Evolutionary conservation across 2,888 invertebrate genomes (phyloP).

Genomic region (Prosapia bicincta): DNA sequence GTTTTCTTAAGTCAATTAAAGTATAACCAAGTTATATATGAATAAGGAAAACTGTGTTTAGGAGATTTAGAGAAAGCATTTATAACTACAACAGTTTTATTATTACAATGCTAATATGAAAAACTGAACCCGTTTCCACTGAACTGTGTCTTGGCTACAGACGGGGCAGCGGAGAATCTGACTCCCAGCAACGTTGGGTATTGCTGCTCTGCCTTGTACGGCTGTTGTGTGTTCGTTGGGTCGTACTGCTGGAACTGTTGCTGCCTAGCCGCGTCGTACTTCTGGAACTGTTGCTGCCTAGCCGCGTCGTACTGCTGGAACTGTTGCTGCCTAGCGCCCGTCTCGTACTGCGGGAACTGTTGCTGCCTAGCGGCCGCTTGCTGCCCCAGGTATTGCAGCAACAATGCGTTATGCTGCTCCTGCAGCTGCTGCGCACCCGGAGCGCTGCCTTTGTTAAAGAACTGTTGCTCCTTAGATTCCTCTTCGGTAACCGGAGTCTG

Average conservation of each 20-base stretch:
- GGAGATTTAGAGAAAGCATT: no score
- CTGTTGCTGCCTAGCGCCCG: neutral
- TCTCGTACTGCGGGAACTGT: neutral
- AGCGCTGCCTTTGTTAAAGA: neutral
- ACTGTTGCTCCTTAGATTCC: neutral
- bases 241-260: neutral
- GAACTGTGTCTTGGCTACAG: neutral
- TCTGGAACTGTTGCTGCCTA: neutral
- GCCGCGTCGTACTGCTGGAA: neutral
- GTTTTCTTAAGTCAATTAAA: no score
- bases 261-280: neutral
- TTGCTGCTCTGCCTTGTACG: neutral
- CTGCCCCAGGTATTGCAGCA: conserved; percentile 6
- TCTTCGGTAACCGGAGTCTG: neutral
- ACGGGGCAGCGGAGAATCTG: neutral
- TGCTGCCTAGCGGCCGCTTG: neutral
- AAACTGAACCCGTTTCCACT: neutral
- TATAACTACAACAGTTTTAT: neutral
- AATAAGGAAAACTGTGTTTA: no score
- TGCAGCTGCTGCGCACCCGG: neutral
- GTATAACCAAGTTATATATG: no score
- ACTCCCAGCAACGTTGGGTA: neutral
- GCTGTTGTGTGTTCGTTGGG: neutral
- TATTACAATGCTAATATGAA: neutral
- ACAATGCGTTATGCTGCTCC: conserved; percentile 10